Conservation (phyloP, 2,797 vertebrate genomes). For the Pipistrellus pygmaeus region DNA sequence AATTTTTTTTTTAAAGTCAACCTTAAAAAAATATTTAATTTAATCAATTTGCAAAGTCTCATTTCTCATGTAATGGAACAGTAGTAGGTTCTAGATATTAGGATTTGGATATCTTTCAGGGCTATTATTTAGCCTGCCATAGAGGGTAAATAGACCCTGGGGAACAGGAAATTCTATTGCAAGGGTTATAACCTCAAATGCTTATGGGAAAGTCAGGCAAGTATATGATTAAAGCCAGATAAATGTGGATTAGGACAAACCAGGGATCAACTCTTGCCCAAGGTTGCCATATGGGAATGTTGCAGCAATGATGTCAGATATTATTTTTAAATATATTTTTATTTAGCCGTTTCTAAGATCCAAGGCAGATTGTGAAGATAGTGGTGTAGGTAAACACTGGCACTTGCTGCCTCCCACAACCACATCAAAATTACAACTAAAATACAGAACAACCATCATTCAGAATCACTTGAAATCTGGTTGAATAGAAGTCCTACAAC, state of each 20-base stretch:
- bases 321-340: constrained; percentile 3
- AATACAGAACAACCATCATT: neutral
- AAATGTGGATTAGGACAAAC: neutral
- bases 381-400: too few relatives aligned
- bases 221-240: neutral
- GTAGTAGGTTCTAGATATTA: neutral
- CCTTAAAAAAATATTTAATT: neutral
- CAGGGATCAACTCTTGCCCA: neutral
- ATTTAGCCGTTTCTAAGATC: neutral
- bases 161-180: neutral
- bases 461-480: neutral
- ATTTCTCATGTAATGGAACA: neutral
- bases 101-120: neutral
- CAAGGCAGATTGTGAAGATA: neutral
- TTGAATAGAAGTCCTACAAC: neutral
- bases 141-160: neutral
- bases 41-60: neutral
- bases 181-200: neutral
- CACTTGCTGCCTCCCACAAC: neutral
- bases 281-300: neutral
- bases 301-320: neutral
- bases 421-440: neutral
- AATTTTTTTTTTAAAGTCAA: too few relatives aligned
- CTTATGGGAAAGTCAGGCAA: neutral
- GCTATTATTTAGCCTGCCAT: neutral